A percentile compares a stretch with the other conserved stretches of the same genome.
phyloP scores from a whole-genome alignment of 2,113 vertebrate genomes.

The Lagopus leucura region DNA sequence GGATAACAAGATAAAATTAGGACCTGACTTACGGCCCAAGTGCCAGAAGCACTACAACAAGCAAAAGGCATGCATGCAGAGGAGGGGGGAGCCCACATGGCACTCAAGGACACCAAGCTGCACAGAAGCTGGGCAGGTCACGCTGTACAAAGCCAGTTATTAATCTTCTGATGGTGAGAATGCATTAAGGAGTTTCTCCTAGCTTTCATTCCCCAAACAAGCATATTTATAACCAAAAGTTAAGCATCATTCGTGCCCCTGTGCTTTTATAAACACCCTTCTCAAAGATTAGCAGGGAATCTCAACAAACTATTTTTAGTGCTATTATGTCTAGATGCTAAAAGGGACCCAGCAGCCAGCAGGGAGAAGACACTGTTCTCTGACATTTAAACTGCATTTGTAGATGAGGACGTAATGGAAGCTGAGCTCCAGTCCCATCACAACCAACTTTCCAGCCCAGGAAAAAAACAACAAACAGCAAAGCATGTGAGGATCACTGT shows the following conservation, averaged over 20 bases:
- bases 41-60: neutral
- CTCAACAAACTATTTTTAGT: slow-evolving; percentile 44
- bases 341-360: neutral
- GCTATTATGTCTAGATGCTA: slow-evolving; percentile 41
- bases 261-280: neutral
- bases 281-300: neutral
- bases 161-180: neutral
- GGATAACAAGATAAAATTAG: slow-evolving; percentile 47
- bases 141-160: fast-evolving
- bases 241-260: neutral
- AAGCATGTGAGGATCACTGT: neutral
- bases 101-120: fast-evolving
- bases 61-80: neutral
- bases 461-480: neutral
- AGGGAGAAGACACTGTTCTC: neutral
- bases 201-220: neutral
- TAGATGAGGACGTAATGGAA: neutral
- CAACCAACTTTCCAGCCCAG: neutral
- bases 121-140: neutral
- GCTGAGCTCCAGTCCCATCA: neutral
- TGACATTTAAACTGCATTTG: slow-evolving; percentile 45
- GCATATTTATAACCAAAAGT: neutral
- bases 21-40: neutral
- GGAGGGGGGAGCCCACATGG: neutral
- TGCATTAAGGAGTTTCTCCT: neutral